Evolutionary conservation across 2,888 invertebrate genomes (phyloP), one percentile per base, ranked within the genome.

Genomic region (Galerucella calmariensis): DNA sequence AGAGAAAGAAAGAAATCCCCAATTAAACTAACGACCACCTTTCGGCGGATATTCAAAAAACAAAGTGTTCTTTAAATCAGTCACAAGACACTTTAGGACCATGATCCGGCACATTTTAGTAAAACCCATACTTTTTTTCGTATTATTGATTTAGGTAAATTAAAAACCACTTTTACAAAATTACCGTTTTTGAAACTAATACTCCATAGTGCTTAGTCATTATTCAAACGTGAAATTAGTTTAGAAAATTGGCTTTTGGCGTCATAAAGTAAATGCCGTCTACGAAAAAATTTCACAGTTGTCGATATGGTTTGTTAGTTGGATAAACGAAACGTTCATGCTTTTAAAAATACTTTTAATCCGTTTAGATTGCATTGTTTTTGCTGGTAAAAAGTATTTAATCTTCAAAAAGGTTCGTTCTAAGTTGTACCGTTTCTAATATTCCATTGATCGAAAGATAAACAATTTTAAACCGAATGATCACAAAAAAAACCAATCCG

Each of bases 141-240:
- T 76, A 74, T 79, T 81, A 81, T 83, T 82, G 82, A 81, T 82
- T 82, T 82, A 81, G 73, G 79, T 79, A 81, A 81, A 82, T 82
- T 83, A 83, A 82, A 82, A 83, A 77, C 80, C 81, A 78, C 81
- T 82, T 82, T 82, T 77, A 80, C 77, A 72, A 81, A 81, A 78
- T 82, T 78, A 80, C 76, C 75, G 79, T 78, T 79, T 77, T 78
- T 79, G 79, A 80, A 80, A 81, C 78, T 77, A 79, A 79, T 79
- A 78, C 77, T 72, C 48, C 53, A 72, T 77, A 76, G 73, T 76
- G 82, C 81, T 79, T 77, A 79, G 81, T 83, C 83, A 83, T 81
- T 82, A 81, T 83, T 82, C 80, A 79, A 80, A 81, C 80, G 81
- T 69, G 72, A 77, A 79, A 81, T 81, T 82, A 78, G 79, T 81